A percentile compares a stretch with the other conserved stretches of the same genome.
Evolutionary conservation across 2,113 vertebrate genomes (phyloP).

Genomic region (Mus pahari): DNA sequence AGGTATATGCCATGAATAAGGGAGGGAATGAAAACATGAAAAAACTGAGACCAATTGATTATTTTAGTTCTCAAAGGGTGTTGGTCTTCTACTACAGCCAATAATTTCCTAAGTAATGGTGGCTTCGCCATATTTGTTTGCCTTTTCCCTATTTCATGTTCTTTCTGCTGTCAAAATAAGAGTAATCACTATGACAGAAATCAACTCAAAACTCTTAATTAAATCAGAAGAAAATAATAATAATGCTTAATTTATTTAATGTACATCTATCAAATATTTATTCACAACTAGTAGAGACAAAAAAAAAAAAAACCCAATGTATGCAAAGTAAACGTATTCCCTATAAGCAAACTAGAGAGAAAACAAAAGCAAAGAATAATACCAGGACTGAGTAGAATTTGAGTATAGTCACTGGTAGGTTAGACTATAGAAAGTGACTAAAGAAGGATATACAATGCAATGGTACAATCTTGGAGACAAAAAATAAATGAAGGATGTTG

Average conservation of each 20-base stretch:
- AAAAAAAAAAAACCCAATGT: neutral
- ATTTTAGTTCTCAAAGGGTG: neutral
- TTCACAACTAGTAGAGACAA: neutral
- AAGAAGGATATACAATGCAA: neutral
- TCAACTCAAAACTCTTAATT: slow-evolving; percentile 18
- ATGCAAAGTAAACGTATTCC: neutral
- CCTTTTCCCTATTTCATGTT: neutral
- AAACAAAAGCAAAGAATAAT: neutral
- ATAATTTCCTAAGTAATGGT: neutral
- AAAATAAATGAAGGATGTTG: neutral
- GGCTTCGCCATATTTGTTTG: neutral
- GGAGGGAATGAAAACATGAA: neutral
- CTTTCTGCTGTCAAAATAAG: slow-evolving; percentile 12
- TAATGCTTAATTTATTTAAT: neutral
- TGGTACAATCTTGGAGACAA: neutral
- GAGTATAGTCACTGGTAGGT: neutral
- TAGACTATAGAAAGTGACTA: neutral
- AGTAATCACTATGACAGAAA: neutral
- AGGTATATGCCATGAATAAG: neutral
- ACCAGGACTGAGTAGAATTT: neutral
- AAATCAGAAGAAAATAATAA: neutral
- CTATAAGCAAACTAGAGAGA: neutral
- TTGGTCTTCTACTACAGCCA: neutral
- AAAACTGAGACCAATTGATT: neutral
- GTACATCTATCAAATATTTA: neutral